phyloP scores from a whole-genome alignment of 2,113 vertebrate genomes.

The Connochaetes taurinus region DNA sequence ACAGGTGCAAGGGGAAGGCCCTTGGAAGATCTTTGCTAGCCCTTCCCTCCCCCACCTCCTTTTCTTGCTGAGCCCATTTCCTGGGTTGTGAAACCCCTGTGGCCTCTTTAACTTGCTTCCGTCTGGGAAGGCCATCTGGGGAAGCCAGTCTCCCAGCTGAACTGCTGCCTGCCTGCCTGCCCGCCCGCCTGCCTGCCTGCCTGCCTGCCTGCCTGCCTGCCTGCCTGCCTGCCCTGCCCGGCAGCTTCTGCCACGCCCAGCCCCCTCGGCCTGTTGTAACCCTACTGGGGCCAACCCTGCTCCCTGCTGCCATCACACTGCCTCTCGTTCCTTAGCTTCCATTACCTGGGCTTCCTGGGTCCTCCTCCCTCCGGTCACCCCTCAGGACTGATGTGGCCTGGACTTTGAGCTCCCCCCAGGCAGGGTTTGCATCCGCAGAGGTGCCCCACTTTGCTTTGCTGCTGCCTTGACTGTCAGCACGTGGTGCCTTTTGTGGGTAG shows the following conservation, averaged over 20 bases:
- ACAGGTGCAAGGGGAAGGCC: not conserved
- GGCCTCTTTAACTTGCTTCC: conserved; percentile 4
- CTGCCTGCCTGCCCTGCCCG: not conserved
- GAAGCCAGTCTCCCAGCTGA: not conserved
- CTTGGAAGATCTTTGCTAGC: not conserved
- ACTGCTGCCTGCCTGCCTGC: not conserved
- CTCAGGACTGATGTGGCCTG: not conserved
- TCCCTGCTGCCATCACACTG: not conserved
- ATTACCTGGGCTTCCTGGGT: not conserved
- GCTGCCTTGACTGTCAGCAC: not conserved
- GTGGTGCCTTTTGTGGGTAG: not conserved
- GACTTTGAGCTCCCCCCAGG: not conserved
- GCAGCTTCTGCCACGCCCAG: not conserved
- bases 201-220: not conserved
- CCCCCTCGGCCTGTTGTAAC: not conserved
- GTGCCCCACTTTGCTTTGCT: not conserved
- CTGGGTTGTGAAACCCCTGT: conserved; percentile 31
- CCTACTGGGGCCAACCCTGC: not conserved
- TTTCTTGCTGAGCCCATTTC: conserved; percentile 10
- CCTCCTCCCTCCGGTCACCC: not conserved
- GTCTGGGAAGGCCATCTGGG: not conserved
- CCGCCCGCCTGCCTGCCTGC: too few species aligned
- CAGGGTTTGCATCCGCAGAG: not conserved
- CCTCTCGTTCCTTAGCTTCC: not conserved
- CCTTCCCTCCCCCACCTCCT: not conserved